These are phyloP conservation scores for Drosophila tropicalis DNA, from an alignment of 1,140 invertebrate species.

Conservation along the genomic window DNA sequence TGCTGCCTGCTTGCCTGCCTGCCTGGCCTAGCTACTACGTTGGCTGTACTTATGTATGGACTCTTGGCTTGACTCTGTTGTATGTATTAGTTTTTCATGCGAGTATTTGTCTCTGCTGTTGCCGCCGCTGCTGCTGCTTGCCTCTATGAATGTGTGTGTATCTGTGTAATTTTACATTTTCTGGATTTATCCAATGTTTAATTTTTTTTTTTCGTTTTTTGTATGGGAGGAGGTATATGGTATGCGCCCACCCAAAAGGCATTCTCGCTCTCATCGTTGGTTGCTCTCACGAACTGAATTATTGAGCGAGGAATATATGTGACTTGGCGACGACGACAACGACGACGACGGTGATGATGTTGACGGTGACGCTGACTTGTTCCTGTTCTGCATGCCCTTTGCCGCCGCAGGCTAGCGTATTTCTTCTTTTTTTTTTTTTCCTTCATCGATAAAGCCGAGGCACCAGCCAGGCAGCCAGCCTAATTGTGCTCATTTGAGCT, in stretches of 20 bases:
- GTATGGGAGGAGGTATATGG: conserved; percentile 14
- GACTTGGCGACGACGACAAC: conserved; percentile 44
- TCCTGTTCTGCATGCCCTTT: conserved; percentile 55
- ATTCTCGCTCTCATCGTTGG: conserved; percentile 43
- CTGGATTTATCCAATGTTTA: conserved; percentile 81
- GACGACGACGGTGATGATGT: conserved; percentile 27
- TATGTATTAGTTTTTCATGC: conserved; percentile 76
- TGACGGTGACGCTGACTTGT: conserved; percentile 59
- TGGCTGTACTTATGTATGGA: conserved; percentile 51
- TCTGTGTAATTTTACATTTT: conserved; percentile 79
- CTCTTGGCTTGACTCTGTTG: conserved; percentile 19
- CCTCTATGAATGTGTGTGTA: conserved; percentile 26
- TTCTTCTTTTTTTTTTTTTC: conserved; percentile 34
- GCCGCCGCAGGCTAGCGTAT: conserved; percentile 42
- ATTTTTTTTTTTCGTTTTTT: conserved; percentile 54
- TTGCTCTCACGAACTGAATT: conserved; percentile 68
- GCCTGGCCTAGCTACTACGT: conserved; percentile 27
- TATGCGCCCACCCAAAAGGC: conserved; percentile 72
- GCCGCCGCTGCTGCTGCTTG: too few species aligned
- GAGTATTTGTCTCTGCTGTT: conserved; percentile 35
- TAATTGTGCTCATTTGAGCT: conserved; percentile 79
- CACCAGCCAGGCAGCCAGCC: conserved; percentile 38
- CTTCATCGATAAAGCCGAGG: conserved; percentile 63
- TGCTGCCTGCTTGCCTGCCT: conserved; percentile 19
- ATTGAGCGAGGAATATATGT: conserved; percentile 70